These are phyloP conservation scores for Thymelicus lineola DNA, from an alignment of 2,888 invertebrate species.

Conservation along the genomic window DNA sequence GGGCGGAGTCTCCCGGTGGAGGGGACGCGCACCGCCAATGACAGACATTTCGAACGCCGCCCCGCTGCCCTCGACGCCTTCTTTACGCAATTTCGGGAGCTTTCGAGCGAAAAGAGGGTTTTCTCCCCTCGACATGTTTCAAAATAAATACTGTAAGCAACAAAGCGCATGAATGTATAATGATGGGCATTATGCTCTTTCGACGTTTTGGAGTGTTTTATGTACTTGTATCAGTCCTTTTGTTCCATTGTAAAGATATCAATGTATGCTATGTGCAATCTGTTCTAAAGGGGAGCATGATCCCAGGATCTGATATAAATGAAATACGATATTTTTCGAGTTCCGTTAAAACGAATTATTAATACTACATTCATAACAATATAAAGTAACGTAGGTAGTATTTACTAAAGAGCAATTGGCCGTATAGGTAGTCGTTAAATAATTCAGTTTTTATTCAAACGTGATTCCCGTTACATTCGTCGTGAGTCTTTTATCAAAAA, in stretches of 20 bases:
- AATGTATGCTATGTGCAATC: constrained; percentile 66
- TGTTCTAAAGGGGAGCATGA: constrained; percentile 69
- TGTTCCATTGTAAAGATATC: constrained; percentile 79
- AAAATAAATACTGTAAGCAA: constrained; percentile 84
- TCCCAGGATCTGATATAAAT: constrained; percentile 73
- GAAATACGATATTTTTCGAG: constrained; percentile 78
- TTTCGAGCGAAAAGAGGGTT: constrained; percentile 80
- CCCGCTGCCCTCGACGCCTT: constrained; percentile 64
- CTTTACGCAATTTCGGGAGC: constrained; percentile 75
- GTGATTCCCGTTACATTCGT: not conserved
- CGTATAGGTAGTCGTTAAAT: constrained; percentile 8
- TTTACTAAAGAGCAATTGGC: constrained; percentile 23
- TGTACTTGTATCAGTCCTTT: constrained; percentile 76
- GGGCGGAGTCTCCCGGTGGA: constrained; percentile 71
- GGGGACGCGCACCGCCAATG: constrained; percentile 72
- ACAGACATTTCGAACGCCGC: constrained; percentile 57
- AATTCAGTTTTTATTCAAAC: constrained; percentile 16
- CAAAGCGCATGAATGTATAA: constrained; percentile 84
- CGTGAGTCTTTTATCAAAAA: too few relatives aligned
- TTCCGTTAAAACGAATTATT: constrained; percentile 37
- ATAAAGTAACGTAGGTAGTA: constrained; percentile 20
- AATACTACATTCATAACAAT: constrained; percentile 29
- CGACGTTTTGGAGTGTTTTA: constrained; percentile 81
- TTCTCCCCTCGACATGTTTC: constrained; percentile 78
- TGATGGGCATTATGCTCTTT: constrained; percentile 82